A percentile compares a stretch with the other conserved stretches of the same genome.
phyloP scores from a whole-genome alignment of 2,888 invertebrate species.

The Apoderus coryli region DNA sequence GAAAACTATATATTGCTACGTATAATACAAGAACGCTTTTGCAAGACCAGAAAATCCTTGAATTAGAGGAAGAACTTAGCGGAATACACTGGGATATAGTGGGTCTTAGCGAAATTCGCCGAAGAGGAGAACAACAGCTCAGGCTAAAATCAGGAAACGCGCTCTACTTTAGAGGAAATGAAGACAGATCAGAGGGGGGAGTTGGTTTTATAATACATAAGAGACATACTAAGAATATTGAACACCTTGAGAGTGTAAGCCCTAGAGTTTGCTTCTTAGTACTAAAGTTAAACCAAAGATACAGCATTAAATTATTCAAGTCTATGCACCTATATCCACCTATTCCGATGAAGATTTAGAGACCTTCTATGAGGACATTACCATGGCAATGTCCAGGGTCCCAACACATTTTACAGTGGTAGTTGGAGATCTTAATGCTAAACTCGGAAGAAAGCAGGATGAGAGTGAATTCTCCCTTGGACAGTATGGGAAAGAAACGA shows the following conservation, averaged over 20 bases:
- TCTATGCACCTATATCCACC: too few relatives aligned
- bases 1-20: too few relatives aligned
- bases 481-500: too few relatives aligned
- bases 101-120: slow-evolving; percentile 6
- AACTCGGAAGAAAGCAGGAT: too few relatives aligned
- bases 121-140: slow-evolving; percentile 8
- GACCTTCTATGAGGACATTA: too few relatives aligned
- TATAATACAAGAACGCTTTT: slow-evolving; percentile 9
- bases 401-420: too few relatives aligned
- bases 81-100: slow-evolving; percentile 10
- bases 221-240: slow-evolving; percentile 2
- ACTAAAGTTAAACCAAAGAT: slow-evolving; percentile 7
- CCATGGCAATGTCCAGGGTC: too few relatives aligned
- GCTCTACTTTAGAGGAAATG: slow-evolving; percentile 6
- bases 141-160: slow-evolving; percentile 7
- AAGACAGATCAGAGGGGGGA: slow-evolving; percentile 6
- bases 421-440: too few relatives aligned
- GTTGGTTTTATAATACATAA: slow-evolving; percentile 9
- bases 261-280: slow-evolving; percentile 6
- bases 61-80: slow-evolving; percentile 10
- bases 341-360: too few relatives aligned
- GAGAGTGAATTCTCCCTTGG: too few relatives aligned
- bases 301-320: slow-evolving; percentile 8
- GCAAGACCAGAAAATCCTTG: slow-evolving; percentile 8
- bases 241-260: slow-evolving; percentile 5